Evolutionary conservation across 2,113 vertebrate genomes (phyloP), one percentile per base, ranked within the genome.

Genomic region (Urocitellus parryii): DNA sequence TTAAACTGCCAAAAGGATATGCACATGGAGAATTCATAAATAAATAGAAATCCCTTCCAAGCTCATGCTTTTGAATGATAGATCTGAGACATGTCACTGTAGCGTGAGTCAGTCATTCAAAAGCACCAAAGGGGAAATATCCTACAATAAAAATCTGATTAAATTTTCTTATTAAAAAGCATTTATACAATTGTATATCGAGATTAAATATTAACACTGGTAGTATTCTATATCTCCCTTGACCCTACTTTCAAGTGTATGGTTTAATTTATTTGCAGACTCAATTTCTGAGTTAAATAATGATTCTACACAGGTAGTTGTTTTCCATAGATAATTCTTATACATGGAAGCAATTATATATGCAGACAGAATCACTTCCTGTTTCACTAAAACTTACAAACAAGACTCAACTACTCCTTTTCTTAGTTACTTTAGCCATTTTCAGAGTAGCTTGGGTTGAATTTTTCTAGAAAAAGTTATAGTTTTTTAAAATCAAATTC

Each of bases 81-180:
- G 24, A 3, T 95, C n/a, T 96, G 76, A 94, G 80, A 74, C 51
- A 13, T 79, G 16, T 82, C 9, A 53, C 83, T 81, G 65, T 72
- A 56, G 8, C 78, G 53, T 37, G 27, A 93, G 73, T 91, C 56
- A 76, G 42, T 83, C 24, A n/a, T 77, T 82, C 53, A 93, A 34
- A 86, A 72, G 39, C 27, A n/a, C 5, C 13, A 77, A 70, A 82
- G 29, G 39, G 77, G 65, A 91, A 88, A 87, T 45, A 63, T 81
- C 20, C 51, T 80, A 25, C 8, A 77, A 8, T 22, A 85, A 37
- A 86, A 85, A 88, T 95, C 37, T 72, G 73, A 53, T 45, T 82
- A 39, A 93, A 73, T 93, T 94, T 93, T 24, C 25, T 91, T 88
- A 53, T 91, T 95, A 17, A 68, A 95, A 92, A 84, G 88, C 53